phyloP scores from a whole-genome alignment of 1,140 invertebrate species.

The Ctenoplectra terminalis region DNA sequence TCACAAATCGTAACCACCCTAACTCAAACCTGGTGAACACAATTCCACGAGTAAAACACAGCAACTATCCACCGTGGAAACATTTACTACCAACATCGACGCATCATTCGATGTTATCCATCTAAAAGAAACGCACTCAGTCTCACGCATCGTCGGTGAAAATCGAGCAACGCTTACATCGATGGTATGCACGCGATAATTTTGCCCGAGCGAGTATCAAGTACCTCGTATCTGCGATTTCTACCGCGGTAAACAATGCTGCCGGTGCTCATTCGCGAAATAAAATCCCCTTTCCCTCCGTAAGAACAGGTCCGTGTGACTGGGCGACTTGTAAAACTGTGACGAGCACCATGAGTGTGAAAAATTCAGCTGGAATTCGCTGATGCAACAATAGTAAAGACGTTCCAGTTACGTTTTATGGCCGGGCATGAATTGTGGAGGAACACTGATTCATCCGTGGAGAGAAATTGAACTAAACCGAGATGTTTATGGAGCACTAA shows the following conservation, averaged over 20 bases:
- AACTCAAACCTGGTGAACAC: not conserved
- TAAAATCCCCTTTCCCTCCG: not conserved
- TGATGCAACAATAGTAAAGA: slow-evolving; percentile 27
- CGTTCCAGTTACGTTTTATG: slow-evolving; percentile 30
- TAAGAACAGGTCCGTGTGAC: not conserved
- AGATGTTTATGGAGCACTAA: not conserved
- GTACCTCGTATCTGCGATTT: slow-evolving; percentile 43
- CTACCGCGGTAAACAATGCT: slow-evolving; percentile 27
- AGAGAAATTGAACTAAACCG: not conserved
- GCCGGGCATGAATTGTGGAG: not conserved
- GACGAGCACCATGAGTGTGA: not conserved
- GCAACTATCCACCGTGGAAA: not conserved
- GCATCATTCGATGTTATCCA: no score
- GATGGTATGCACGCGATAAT: slow-evolving; percentile 57
- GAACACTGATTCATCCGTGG: not conserved
- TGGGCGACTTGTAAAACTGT: not conserved
- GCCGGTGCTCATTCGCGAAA: not conserved
- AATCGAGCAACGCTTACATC: slow-evolving; percentile 33
- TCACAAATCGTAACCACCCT: not conserved
- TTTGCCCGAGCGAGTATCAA: slow-evolving; percentile 16
- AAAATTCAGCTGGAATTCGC: slow-evolving; percentile 7
- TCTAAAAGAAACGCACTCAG: slow-evolving; percentile 40
- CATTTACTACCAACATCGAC: not conserved
- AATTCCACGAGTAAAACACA: no score
- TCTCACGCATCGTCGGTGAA: slow-evolving; percentile 48